A percentile compares a stretch with the other conserved stretches of the same genome.
These are phyloP conservation scores for Diplolepis rosae DNA, from an alignment of 2,888 invertebrate genomes.

Conservation along the genomic window DNA sequence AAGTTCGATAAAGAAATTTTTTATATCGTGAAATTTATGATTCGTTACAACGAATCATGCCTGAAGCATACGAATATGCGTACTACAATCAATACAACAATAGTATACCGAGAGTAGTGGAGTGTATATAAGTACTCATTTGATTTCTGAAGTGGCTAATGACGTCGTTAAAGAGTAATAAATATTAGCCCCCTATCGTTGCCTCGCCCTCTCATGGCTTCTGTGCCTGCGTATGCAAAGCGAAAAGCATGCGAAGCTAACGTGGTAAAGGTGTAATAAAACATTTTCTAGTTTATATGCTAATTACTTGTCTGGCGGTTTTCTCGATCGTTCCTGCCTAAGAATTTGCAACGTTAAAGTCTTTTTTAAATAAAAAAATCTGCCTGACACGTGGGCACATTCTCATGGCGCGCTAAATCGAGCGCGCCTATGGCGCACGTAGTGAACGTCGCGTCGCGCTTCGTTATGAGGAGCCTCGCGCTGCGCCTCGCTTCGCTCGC, in stretches of 20 bases:
- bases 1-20: neutral
- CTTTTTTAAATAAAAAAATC: neutral
- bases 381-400: too few relatives aligned
- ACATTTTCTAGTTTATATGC: constrained; percentile 57
- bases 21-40: neutral
- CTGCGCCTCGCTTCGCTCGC: too few relatives aligned
- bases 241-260: neutral
- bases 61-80: constrained; percentile 8
- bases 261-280: constrained; percentile 39
- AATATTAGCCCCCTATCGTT: constrained; percentile 45
- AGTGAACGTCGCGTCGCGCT: too few relatives aligned
- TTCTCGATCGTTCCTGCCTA: neutral
- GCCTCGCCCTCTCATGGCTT: constrained; percentile 14
- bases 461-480: too few relatives aligned
- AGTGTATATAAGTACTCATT: constrained; percentile 32
- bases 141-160: constrained; percentile 44
- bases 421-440: too few relatives aligned
- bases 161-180: constrained; percentile 53
- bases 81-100: constrained; percentile 18
- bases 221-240: neutral
- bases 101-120: neutral
- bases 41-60: constrained; percentile 15
- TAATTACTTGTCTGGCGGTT: constrained; percentile 40
- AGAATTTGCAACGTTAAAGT: neutral
- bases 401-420: too few relatives aligned